phyloP scores from a whole-genome alignment of 2,888 invertebrate species.

The Merodon equestris region DNA sequence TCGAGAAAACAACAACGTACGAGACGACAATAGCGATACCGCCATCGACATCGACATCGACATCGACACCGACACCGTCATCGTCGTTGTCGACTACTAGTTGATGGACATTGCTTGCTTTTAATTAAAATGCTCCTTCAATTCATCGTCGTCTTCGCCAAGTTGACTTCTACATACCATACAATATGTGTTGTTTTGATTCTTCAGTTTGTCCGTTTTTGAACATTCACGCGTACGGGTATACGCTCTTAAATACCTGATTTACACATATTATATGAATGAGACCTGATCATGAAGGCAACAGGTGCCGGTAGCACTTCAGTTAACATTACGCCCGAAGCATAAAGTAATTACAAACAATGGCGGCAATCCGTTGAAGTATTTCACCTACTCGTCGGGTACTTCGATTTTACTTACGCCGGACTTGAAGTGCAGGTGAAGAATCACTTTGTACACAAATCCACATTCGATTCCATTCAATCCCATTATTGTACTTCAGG shows the following conservation, averaged over 20 bases:
- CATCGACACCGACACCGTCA: not conserved
- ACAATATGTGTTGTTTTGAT: slow-evolving; percentile 28
- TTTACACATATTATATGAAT: slow-evolving; percentile 60
- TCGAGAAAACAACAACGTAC: slow-evolving; percentile 19
- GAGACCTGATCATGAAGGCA: slow-evolving; percentile 55
- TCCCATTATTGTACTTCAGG: slow-evolving; percentile 23
- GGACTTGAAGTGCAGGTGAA: slow-evolving; percentile 45
- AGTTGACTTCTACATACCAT: slow-evolving; percentile 41
- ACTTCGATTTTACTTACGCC: slow-evolving; percentile 40
- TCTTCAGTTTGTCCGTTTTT: slow-evolving; percentile 15
- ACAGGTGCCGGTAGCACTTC: slow-evolving; percentile 68
- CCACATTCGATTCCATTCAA: slow-evolving; percentile 36
- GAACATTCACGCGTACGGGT: slow-evolving; percentile 20
- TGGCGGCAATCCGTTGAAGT: slow-evolving; percentile 66
- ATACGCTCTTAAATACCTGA: slow-evolving; percentile 55
- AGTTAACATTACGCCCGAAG: slow-evolving; percentile 68
- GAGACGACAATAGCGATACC: slow-evolving; percentile 27
- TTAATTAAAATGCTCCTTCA: slow-evolving; percentile 67
- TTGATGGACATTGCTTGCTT: slow-evolving; percentile 61
- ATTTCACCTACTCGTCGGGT: slow-evolving; percentile 8
- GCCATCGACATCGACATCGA: slow-evolving; percentile 11
- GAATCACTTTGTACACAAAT: slow-evolving; percentile 39
- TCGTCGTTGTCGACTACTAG: not conserved
- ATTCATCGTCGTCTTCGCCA: slow-evolving; percentile 41
- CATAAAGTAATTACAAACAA: slow-evolving; percentile 69